These are phyloP conservation scores for Scaeva pyrastri DNA, from an alignment of 2,888 invertebrate genomes.

Conservation along the genomic window DNA sequence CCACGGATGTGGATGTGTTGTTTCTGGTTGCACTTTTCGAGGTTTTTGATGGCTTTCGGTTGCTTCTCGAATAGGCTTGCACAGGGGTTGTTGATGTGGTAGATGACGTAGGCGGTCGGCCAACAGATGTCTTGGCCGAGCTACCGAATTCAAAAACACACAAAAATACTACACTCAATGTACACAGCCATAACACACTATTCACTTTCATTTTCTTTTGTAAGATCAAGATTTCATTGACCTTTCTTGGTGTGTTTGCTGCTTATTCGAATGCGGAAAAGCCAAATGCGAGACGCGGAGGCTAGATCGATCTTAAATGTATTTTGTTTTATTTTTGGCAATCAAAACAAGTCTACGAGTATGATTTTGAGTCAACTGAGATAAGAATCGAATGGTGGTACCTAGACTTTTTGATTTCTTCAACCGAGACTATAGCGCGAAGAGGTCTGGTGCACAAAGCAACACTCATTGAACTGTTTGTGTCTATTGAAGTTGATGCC, in stretches of 20 bases:
- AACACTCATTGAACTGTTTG: constrained; percentile 64
- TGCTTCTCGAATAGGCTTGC: constrained; percentile 9
- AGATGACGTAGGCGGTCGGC: constrained; percentile 34
- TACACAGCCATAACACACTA: constrained; percentile 60
- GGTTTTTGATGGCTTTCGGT: constrained; percentile 15
- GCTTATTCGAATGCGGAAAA: constrained; percentile 40
- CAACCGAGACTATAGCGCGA: background rate
- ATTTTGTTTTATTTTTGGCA: constrained; percentile 49
- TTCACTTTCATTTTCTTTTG: constrained; percentile 73
- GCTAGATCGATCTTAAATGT: constrained; percentile 9
- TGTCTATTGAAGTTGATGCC: constrained; percentile 64
- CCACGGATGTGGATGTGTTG: constrained; percentile 28
- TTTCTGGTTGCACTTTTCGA: background rate
- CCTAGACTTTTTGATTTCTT: background rate
- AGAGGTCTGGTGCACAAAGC: constrained; percentile 60
- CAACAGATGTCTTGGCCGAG: constrained; percentile 39
- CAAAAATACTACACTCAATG: constrained; percentile 57
- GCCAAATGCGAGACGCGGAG: constrained; percentile 5
- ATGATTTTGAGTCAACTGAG: constrained; percentile 12
- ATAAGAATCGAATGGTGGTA: background rate
- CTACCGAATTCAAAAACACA: constrained; percentile 55
- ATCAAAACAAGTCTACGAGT: constrained; percentile 46
- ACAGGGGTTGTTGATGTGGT: constrained; percentile 8
- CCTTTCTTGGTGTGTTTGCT: constrained; percentile 37
- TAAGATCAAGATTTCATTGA: constrained; percentile 69